Percentiles rank a stretch among this genome's conserved stretches.
These are phyloP conservation scores for Belgica antarctica DNA, from an alignment of 2,888 invertebrate genomes.

Conservation along the genomic window DNA sequence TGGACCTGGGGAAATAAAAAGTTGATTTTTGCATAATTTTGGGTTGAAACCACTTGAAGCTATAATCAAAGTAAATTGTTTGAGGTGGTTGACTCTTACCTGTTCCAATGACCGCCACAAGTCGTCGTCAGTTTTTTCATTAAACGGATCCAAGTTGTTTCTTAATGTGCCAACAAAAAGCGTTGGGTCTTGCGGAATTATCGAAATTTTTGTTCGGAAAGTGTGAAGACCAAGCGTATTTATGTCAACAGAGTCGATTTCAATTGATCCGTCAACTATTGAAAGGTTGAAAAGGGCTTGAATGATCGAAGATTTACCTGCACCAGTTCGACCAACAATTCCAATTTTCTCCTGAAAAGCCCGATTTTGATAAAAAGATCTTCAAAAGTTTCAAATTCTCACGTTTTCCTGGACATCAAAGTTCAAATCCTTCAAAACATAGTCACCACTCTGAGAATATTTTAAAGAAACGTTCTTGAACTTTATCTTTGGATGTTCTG, in stretches of 20 bases:
- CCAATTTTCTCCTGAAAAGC: slow-evolving; percentile 60
- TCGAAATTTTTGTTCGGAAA: slow-evolving; percentile 66
- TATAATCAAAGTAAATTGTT: not conserved
- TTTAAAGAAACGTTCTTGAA: slow-evolving; percentile 57
- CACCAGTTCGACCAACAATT: slow-evolving; percentile 61
- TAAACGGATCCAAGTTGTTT: slow-evolving; percentile 71
- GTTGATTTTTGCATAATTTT: too few relatives aligned
- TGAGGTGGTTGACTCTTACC: too few relatives aligned
- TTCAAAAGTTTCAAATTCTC: too few relatives aligned
- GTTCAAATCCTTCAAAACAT: slow-evolving; percentile 60
- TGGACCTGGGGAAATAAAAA: too few relatives aligned
- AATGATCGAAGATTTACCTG: slow-evolving; percentile 59
- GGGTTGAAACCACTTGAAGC: too few relatives aligned
- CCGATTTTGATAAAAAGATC: too few relatives aligned
- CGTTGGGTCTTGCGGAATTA: slow-evolving; percentile 69
- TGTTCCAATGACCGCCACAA: slow-evolving; percentile 70
- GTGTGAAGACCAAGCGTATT: slow-evolving; percentile 58
- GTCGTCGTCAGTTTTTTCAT: slow-evolving; percentile 61
- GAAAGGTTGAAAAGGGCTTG: slow-evolving; percentile 60
- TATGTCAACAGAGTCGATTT: slow-evolving; percentile 58
- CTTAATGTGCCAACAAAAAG: slow-evolving; percentile 67
- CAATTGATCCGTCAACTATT: slow-evolving; percentile 57
- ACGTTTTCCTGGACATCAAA: slow-evolving; percentile 57
- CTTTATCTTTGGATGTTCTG: slow-evolving; percentile 56
- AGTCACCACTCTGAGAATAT: slow-evolving; percentile 58